Conservation (phyloP, 2,797 vertebrate genomes). For the Hyperoplus lanceolatus region DNA sequence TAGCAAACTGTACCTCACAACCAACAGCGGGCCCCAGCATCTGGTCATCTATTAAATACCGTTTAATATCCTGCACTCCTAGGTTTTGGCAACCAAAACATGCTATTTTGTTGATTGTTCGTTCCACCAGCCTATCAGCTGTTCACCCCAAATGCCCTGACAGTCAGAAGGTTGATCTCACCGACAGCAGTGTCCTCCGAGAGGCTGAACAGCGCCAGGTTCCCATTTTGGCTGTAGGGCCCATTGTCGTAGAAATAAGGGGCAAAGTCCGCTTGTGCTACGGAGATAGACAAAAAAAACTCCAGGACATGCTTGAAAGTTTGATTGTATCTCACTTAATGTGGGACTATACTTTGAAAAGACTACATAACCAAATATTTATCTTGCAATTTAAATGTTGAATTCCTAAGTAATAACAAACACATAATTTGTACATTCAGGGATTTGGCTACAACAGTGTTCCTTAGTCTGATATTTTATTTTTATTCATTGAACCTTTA, state of each 20-base stretch:
- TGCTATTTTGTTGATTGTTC: conserved; percentile 41
- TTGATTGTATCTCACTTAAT: background rate
- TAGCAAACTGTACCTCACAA: conserved; percentile 35
- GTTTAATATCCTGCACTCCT: conserved; percentile 43
- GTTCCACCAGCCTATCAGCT: conserved; percentile 1
- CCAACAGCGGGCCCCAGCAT: conserved; percentile 63
- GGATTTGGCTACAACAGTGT: background rate
- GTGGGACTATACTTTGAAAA: background rate
- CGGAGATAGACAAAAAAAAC: conserved; percentile 30
- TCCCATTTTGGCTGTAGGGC: conserved; percentile 91
- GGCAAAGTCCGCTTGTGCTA: conserved; percentile 93
- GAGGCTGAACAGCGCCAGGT: conserved; percentile 96
- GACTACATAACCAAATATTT: background rate
- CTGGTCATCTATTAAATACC: conserved; percentile 60
- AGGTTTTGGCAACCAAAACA: conserved; percentile 25
- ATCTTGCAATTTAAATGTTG: background rate
- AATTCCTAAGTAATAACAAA: background rate
- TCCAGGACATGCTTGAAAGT: background rate
- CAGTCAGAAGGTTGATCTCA: conserved; percentile 77
- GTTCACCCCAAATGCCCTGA: conserved; percentile 11
- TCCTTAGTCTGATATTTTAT: background rate
- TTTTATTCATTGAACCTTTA: too few relatives aligned
- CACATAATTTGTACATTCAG: background rate
- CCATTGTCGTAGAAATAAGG: conserved; percentile 97
- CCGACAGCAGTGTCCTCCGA: conserved; percentile 94